Conservation (phyloP, 1,140 invertebrate genomes). For the Lycorma delicatula region DNA sequence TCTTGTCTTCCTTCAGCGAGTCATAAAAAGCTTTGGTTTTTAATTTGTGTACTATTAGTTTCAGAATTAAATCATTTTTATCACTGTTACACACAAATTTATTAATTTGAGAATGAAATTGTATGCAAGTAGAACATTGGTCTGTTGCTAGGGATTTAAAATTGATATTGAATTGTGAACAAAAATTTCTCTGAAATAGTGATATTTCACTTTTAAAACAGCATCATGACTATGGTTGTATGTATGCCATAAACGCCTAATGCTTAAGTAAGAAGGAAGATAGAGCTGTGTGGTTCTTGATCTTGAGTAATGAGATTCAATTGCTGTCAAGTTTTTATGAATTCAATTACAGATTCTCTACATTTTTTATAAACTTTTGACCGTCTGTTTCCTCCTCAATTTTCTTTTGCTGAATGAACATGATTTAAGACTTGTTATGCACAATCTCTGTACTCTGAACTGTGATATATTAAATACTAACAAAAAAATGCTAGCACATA, state of each 20-base stretch:
- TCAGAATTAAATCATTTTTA: background rate
- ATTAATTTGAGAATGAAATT: background rate
- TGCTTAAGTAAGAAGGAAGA: background rate
- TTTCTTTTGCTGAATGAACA: background rate
- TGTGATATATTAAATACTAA: background rate
- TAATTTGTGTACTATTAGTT: background rate
- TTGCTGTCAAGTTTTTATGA: background rate
- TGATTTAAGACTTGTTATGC: background rate
- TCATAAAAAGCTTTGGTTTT: slow-evolving; percentile 1
- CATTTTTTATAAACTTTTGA: background rate
- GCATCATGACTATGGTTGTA: background rate
- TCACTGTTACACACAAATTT: background rate
- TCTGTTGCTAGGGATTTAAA: slow-evolving; percentile 1
- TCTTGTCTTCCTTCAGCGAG: background rate
- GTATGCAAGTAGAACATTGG: slow-evolving; percentile 6
- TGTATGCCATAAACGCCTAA: background rate
- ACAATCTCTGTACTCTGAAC: background rate
- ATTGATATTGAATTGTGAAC: background rate
- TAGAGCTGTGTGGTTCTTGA: background rate
- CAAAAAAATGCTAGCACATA: background rate
- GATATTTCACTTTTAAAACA: slow-evolving; percentile 5
- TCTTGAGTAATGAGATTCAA: background rate
- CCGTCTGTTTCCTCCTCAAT: background rate
- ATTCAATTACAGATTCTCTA: background rate
- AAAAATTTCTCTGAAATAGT: slow-evolving; percentile 2